Base-by-base conservation (phyloP, 1,140 invertebrate genomes). In the Rhagoletis zephyria region DNA sequence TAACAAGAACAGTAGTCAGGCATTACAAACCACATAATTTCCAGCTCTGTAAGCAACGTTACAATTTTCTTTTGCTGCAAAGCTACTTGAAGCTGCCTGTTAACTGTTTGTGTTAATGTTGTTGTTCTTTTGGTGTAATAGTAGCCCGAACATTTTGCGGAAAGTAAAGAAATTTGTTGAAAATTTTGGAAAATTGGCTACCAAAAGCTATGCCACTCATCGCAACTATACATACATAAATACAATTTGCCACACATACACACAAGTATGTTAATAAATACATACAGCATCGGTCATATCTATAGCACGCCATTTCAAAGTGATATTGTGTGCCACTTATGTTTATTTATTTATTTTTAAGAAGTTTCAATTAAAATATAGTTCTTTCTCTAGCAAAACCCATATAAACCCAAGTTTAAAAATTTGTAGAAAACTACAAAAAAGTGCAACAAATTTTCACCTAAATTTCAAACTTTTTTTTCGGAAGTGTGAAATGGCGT, bases 181-280 rank as follows among this genome's bases (percentile, higher is more conserved):
- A 81, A 74, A 81, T 81, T 77, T 81, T 81, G 48, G 74, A 81
- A 81, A 81, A 81, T 81, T 81, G 74, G 74, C 74, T 81, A 56
- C 74, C 74, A 10, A 81, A 81, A 81, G 56, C 74, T 81, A 81
- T 81, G 74, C 74, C 56, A 81, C 45, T 51, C 74, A n/a, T 81
- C 74, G 56, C 74, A 19, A 56, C 14, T 12, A 42, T 56, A 56
- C 51, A 56, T 10, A 56, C 51, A 30, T 30, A 30, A 30, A 30
- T 30, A 30, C 30, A 30, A 30, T 30, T 30, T 30, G 30, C 30
- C 30, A 40, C 64, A 42, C 64, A 56, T 10, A 56, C 51, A 56
- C 51, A 63, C 1, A n/a, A 63, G 1, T 63, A 67, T 67, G 5
- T 5, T 63, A 63, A 0, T 7, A 81, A 5, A 81, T 30, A 56